phyloP scores from a whole-genome alignment of 2,113 vertebrate species.

The Reinhardtius hippoglossoides region DNA sequence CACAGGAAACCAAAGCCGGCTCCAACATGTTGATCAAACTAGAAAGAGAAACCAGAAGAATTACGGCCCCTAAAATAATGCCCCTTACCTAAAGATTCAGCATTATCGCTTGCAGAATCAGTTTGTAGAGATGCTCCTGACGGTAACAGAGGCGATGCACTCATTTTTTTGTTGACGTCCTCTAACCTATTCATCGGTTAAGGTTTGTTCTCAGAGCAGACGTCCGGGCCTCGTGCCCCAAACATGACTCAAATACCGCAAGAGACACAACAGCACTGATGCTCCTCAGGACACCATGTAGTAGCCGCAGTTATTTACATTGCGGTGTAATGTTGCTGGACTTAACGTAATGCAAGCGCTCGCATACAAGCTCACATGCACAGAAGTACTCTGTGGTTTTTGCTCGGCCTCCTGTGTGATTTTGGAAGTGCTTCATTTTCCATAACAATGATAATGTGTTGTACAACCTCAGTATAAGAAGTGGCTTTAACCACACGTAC shows the following conservation, averaged over 20 bases:
- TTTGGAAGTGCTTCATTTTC: constrained; percentile 41
- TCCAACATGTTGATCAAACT: too few species aligned
- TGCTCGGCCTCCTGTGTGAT: constrained; percentile 3
- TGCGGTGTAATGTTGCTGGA: constrained; percentile 49
- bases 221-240: constrained; percentile 63
- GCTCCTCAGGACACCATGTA: constrained; percentile 30
- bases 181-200: constrained; percentile 61
- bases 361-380: neutral
- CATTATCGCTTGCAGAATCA: neutral
- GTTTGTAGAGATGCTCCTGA: constrained; percentile 2
- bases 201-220: constrained; percentile 63
- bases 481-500: constrained; percentile 21
- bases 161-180: constrained; percentile 46
- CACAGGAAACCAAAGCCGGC: too few species aligned
- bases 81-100: neutral
- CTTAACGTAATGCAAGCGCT: constrained; percentile 26
- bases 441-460: constrained; percentile 35
- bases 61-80: neutral
- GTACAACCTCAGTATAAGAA: constrained; percentile 24
- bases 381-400: constrained; percentile 22
- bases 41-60: too few species aligned
- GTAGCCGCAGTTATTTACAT: constrained; percentile 56
- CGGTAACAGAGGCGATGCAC: constrained; percentile 16
- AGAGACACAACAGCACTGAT: constrained; percentile 43
- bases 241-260: constrained; percentile 53